These are phyloP conservation scores for Eupelmus urozonus DNA, from an alignment of 2,888 invertebrate genomes.

Conservation along the genomic window DNA sequence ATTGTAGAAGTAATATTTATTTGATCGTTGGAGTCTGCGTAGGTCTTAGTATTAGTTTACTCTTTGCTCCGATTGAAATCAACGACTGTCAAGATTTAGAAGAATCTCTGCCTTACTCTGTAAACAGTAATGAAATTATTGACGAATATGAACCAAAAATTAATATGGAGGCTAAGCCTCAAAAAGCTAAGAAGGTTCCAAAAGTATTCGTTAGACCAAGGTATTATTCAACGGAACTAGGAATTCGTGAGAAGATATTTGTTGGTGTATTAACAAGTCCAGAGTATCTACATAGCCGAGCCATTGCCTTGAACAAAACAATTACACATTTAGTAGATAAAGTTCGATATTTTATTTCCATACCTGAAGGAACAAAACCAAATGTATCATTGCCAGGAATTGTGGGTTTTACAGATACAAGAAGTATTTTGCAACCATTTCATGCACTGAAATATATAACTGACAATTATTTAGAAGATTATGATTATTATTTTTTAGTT, in stretches of 20 bases:
- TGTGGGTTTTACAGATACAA: slow-evolving; percentile 91
- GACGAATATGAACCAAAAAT: slow-evolving; percentile 78
- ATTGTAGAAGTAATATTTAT: slow-evolving; percentile 79
- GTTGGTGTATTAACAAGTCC: slow-evolving; percentile 90
- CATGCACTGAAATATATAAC: slow-evolving; percentile 93
- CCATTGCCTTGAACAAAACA: slow-evolving; percentile 92
- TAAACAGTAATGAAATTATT: slow-evolving; percentile 62
- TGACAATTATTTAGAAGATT: slow-evolving; percentile 92
- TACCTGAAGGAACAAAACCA: slow-evolving; percentile 78
- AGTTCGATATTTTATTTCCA: slow-evolving; percentile 87
- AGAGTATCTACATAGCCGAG: slow-evolving; percentile 85
- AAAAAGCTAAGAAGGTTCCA: slow-evolving; percentile 77
- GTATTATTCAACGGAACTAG: slow-evolving; percentile 96
- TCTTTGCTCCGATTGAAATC: slow-evolving; percentile 78
- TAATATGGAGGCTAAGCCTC: slow-evolving; percentile 77
- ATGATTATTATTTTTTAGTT: slow-evolving; percentile 94
- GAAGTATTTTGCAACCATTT: slow-evolving; percentile 87
- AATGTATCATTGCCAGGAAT: slow-evolving; percentile 83
- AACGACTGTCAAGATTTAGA: slow-evolving; percentile 67
- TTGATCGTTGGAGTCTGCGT: slow-evolving; percentile 80
- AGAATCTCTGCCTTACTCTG: slow-evolving; percentile 60
- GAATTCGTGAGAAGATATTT: slow-evolving; percentile 92
- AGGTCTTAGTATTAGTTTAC: slow-evolving; percentile 80
- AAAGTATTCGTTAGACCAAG: slow-evolving; percentile 89
- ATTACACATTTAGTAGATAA: slow-evolving; percentile 90